Base-by-base conservation (phyloP, 1,140 invertebrate species). In the Cyphomyrmex costatus region DNA sequence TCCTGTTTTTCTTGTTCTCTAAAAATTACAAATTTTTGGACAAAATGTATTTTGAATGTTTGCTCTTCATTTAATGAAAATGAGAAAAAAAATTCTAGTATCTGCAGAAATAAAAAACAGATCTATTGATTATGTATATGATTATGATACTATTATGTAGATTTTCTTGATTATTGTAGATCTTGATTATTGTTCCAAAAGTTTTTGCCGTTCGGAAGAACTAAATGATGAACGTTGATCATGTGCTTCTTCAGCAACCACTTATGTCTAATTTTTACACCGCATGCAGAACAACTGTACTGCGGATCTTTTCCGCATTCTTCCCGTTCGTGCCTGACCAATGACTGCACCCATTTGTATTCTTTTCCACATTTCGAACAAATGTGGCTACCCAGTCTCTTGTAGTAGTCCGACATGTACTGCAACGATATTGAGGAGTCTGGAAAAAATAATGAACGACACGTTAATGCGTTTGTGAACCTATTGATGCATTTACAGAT, bases 341-440 rank as follows among this genome's bases (percentile, higher is more conserved):
- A 90, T 1, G 95, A 96, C 33, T 95, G 95, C 88, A 94, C 93
- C 92, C 95, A 95, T 76, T 92, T 95, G 90, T 96, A 96, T 58
- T 94, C 92, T 83, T 96, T 95, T 53, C 95, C 95, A 80, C 96
- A 96, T 6, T 49, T 92, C 1, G 89, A 85, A 80, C 95, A 95
- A 76, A 88, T 90, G 74, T 94, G 93, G 58, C 91, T 89, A 3
- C 93, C 92, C 16, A 93, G 51, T 36, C 94, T 92, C 78, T 94
- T 95, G 88, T 93, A 93, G 87, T 94, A 94, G 66, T 90, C 89
- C 33, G 53, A 86, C 68, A 16, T 73, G 71, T 46, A 84, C 89
- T 88, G 88, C 53, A n/a, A n/a, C n/a, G n/a, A n/a, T n/a, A 87
- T 79, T 90, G 86, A 70, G 90, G 86, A 70, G 90, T 89, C 79